These are phyloP conservation scores for Drosophila carrolli DNA, from an alignment of 1,140 invertebrate species.

Conservation along the genomic window DNA sequence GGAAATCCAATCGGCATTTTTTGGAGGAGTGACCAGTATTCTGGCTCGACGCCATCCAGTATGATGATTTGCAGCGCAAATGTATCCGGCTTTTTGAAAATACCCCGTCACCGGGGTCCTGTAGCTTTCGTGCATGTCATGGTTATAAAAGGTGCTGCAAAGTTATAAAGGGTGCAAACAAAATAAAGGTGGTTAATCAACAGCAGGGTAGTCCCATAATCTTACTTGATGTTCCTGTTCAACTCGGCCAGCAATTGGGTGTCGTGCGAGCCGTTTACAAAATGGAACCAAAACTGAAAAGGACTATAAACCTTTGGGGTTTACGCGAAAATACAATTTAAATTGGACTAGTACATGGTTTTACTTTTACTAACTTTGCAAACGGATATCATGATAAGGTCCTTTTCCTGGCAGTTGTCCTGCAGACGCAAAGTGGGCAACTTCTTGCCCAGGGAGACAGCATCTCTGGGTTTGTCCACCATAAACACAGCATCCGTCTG, in stretches of 20 bases:
- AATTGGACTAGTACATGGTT: background rate
- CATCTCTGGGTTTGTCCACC: conserved; percentile 40
- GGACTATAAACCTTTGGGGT: conserved; percentile 38
- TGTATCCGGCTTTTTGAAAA: conserved; percentile 19
- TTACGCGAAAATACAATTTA: background rate
- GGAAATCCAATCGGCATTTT: background rate
- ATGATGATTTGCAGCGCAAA: conserved; percentile 15
- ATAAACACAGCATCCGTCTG: conserved; percentile 36
- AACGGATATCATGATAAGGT: background rate
- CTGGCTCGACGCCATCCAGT: conserved; percentile 34
- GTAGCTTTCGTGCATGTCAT: background rate
- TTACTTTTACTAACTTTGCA: background rate
- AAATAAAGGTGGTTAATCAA: background rate
- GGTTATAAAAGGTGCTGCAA: conserved; percentile 10
- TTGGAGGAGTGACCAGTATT: conserved; percentile 5
- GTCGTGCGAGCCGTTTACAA: background rate
- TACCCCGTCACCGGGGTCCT: background rate
- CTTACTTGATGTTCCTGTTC: conserved; percentile 8
- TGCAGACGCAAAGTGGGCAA: background rate
- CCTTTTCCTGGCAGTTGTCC: background rate
- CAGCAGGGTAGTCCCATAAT: fast-evolving
- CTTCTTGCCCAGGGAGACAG: background rate
- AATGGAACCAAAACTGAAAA: conserved; percentile 63
- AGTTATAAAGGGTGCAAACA: background rate
- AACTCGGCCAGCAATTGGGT: background rate